Conservation (phyloP, 2,888 invertebrate genomes). For the Hirtodrosophila trivittata region DNA sequence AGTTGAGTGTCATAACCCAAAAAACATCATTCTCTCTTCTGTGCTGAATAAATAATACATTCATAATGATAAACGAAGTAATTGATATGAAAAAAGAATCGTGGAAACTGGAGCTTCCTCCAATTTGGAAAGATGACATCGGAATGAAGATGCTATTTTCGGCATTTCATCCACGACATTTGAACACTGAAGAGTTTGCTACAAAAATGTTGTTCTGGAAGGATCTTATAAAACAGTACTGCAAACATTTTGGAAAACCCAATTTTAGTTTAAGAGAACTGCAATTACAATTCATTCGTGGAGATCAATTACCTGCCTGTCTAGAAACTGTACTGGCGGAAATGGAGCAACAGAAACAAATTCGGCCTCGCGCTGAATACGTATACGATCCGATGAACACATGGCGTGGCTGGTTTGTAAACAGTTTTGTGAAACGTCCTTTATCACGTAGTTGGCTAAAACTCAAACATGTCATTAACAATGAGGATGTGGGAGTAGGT, state of each 20-base stretch:
- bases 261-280: slow-evolving; percentile 87
- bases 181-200: slow-evolving; percentile 93
- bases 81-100: too few species aligned
- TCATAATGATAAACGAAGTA: too few species aligned
- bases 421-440: slow-evolving; percentile 85
- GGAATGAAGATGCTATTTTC: slow-evolving; percentile 92
- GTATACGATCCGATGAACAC: slow-evolving; percentile 84
- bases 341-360: slow-evolving; percentile 84
- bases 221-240: slow-evolving; percentile 88
- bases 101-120: slow-evolving; percentile 84
- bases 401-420: slow-evolving; percentile 86
- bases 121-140: slow-evolving; percentile 90
- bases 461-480: slow-evolving; percentile 67
- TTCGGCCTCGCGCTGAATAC: slow-evolving; percentile 84
- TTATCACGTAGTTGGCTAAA: slow-evolving; percentile 85
- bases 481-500: slow-evolving; percentile 34
- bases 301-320: slow-evolving; percentile 82
- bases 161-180: slow-evolving; percentile 90
- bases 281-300: slow-evolving; percentile 85
- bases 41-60: too few species aligned
- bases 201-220: slow-evolving; percentile 95
- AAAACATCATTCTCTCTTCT: too few species aligned
- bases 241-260: slow-evolving; percentile 86
- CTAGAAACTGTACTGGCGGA: slow-evolving; percentile 86
- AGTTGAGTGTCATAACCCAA: too few species aligned